Percentiles rank a stretch among this genome's conserved stretches.
Conservation (phyloP, 37 sponge, comb jelly and placozoan species). For the Amphimedon queenslandica region DNA sequence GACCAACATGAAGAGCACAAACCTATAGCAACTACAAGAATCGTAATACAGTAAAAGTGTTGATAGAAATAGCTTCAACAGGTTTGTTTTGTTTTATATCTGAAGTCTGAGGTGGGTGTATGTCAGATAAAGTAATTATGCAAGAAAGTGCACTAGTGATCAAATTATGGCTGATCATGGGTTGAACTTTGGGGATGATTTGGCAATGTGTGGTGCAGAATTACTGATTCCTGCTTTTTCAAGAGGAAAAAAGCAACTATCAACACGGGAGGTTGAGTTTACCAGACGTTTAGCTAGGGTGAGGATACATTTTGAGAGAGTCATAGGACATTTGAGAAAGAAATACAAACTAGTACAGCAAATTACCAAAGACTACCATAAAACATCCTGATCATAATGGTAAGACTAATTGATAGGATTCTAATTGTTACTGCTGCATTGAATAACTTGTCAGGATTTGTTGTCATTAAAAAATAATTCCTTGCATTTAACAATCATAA, state of each 20-base stretch:
- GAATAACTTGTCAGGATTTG: constrained; percentile 6
- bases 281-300: constrained; percentile 13
- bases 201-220: constrained; percentile 17
- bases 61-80: constrained; percentile 24
- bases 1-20: too few species aligned
- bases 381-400: constrained; percentile 15
- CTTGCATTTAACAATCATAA: too few species aligned
- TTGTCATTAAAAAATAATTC: too few species aligned
- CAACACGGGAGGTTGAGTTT: constrained; percentile 27
- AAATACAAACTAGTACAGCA: constrained; percentile 34
- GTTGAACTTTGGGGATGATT: constrained; percentile 29
- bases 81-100: constrained; percentile 28
- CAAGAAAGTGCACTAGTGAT: constrained; percentile 26
- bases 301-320: too few species aligned
- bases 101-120: constrained; percentile 21
- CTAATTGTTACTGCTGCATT: constrained; percentile 21
- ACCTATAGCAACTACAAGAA: constrained; percentile 1
- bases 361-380: constrained; percentile 28
- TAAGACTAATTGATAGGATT: constrained; percentile 22
- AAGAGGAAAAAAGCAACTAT: constrained; percentile 35
- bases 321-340: constrained; percentile 38
- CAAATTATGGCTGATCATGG: constrained; percentile 18
- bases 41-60: constrained; percentile 11
- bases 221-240: constrained; percentile 30
- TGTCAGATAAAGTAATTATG: constrained; percentile 22